phyloP scores from a whole-genome alignment of 1,140 invertebrate species.

The Maconellicoccus hirsutus region DNA sequence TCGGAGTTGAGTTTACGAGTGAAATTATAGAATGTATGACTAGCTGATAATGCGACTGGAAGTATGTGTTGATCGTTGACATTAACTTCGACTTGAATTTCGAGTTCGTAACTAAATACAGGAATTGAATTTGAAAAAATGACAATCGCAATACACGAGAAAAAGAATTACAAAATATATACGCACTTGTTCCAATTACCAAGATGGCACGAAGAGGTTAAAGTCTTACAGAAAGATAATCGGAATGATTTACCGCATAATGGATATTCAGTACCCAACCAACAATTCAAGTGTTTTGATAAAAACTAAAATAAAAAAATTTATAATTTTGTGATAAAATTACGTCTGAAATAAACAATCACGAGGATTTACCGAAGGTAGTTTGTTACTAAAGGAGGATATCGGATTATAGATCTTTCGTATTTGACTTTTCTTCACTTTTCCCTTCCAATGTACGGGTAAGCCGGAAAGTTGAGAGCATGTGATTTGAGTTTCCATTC shows the following conservation, averaged over 20 bases:
- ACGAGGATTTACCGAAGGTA: background rate
- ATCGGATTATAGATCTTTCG: conserved; percentile 25
- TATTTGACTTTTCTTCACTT: conserved; percentile 17
- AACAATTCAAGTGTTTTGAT: background rate
- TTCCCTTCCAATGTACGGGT: conserved; percentile 26
- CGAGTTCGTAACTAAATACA: conserved; percentile 10
- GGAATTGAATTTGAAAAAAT: background rate
- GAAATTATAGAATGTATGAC: background rate
- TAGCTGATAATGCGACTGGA: background rate
- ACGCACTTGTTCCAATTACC: conserved; percentile 1
- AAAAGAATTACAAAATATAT: background rate
- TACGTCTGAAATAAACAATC: too few relatives aligned
- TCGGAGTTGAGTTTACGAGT: background rate
- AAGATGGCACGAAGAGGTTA: background rate
- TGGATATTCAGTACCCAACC: background rate
- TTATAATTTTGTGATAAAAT: too few relatives aligned
- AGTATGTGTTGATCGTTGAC: background rate
- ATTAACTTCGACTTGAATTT: background rate
- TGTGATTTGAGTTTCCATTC: background rate
- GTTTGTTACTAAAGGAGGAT: background rate
- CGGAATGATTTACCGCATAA: background rate
- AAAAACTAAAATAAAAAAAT: background rate
- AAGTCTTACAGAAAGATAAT: background rate
- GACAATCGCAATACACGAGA: background rate
- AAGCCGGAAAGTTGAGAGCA: conserved; percentile 25